Conservation (phyloP, 2,113 vertebrate species). For the Monopterus albus region DNA sequence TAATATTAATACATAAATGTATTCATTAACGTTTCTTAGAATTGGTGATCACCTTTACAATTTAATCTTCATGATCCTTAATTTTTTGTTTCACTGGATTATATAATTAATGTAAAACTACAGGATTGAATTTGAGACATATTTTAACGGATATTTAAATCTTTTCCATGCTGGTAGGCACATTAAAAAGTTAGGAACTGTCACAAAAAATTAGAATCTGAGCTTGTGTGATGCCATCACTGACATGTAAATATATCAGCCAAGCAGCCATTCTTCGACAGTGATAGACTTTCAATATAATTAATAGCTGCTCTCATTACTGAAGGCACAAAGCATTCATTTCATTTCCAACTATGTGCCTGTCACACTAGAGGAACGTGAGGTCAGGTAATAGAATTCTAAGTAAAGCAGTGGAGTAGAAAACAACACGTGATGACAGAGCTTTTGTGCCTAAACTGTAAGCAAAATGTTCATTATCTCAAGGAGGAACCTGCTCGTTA, state of each 20-base stretch:
- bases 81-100: background rate
- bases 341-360: conserved; percentile 18
- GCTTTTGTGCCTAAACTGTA: too few relatives aligned
- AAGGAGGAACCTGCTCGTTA: too few relatives aligned
- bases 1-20: too few relatives aligned
- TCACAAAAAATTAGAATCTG: background rate
- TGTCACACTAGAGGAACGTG: background rate
- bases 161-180: too few relatives aligned
- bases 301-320: conserved; percentile 35
- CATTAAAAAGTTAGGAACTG: background rate
- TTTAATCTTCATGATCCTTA: too few relatives aligned
- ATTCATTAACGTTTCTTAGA: too few relatives aligned
- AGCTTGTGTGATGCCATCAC: background rate
- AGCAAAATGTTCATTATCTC: too few relatives aligned
- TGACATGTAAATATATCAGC: background rate
- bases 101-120: background rate
- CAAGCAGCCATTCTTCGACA: background rate
- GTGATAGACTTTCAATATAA: conserved; percentile 39
- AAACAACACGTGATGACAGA: too few relatives aligned
- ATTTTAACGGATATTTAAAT: too few relatives aligned
- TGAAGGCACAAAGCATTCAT: conserved; percentile 11
- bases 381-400: too few relatives aligned
- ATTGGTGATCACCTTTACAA: too few relatives aligned
- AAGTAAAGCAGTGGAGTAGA: too few relatives aligned
- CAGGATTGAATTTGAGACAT: background rate